Evolutionary conservation across 1,140 invertebrate genomes (phyloP).

Genomic region (Schlechtendalia chinensis): DNA sequence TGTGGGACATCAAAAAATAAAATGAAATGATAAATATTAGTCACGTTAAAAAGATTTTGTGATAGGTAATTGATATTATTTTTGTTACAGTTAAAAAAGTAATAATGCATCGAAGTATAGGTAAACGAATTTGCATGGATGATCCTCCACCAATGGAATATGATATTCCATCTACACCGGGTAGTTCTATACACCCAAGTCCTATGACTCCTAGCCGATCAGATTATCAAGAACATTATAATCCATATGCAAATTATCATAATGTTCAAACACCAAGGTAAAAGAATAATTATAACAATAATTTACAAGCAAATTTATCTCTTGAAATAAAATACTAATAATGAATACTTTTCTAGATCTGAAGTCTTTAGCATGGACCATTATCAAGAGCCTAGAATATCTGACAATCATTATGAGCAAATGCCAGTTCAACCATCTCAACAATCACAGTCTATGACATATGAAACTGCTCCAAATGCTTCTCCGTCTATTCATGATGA

Average conservation of each 20-base stretch:
- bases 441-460: slow-evolving; percentile 31
- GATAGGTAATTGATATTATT: background rate
- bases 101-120: slow-evolving; percentile 57
- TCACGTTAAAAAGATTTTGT: no score
- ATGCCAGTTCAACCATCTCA: slow-evolving; percentile 12
- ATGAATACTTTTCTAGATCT: slow-evolving; percentile 8
- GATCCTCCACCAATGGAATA: slow-evolving; percentile 81
- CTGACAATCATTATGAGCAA: slow-evolving; percentile 44
- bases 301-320: background rate
- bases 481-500: slow-evolving; percentile 44
- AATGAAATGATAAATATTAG: no score
- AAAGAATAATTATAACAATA: background rate
- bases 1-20: no score
- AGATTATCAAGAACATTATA: slow-evolving; percentile 48
- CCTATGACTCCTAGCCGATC: slow-evolving; percentile 46
- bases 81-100: slow-evolving; percentile 5
- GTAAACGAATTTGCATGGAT: slow-evolving; percentile 87
- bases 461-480: slow-evolving; percentile 4
- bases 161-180: slow-evolving; percentile 59
- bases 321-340: background rate
- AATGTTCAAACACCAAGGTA: slow-evolving; percentile 47
- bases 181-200: slow-evolving; percentile 46
- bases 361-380: slow-evolving; percentile 21
- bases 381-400: slow-evolving; percentile 34
- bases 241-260: slow-evolving; percentile 45